phyloP scores from a whole-genome alignment of 2,113 vertebrate species.

The Cepphus grylle region DNA sequence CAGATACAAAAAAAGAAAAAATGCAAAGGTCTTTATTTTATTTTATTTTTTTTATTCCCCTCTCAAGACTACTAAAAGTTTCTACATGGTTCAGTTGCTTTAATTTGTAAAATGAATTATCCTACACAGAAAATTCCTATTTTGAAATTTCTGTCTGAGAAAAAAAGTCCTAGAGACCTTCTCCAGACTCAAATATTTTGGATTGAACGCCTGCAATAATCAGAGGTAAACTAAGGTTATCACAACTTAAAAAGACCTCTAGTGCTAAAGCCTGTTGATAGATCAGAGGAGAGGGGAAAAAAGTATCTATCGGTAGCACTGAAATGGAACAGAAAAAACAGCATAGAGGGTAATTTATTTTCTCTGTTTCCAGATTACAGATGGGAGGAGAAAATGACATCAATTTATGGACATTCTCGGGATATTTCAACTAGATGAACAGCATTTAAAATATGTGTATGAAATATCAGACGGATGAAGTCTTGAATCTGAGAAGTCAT shows the following conservation, averaged over 20 bases:
- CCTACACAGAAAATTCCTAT: neutral
- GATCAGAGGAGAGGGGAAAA: neutral
- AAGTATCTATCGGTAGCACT: neutral
- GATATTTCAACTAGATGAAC: neutral
- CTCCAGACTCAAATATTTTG: neutral
- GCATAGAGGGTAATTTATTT: neutral
- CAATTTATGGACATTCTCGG: neutral
- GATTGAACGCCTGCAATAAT: neutral
- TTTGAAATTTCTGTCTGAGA: neutral
- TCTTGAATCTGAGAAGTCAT: conserved; percentile 8
- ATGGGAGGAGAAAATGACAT: neutral
- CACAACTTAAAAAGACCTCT: neutral
- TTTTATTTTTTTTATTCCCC: neutral
- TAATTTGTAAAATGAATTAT: neutral
- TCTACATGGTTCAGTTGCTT: neutral
- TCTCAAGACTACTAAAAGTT: neutral
- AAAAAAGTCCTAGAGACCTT: neutral
- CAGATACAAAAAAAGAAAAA: neutral
- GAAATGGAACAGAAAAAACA: neutral
- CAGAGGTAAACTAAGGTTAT: neutral
- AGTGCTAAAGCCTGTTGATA: neutral
- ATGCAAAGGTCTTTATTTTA: rapidly evolving
- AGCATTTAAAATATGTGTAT: neutral
- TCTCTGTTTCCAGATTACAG: conserved; percentile 3
- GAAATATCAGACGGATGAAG: neutral